Percentiles rank a stretch among this genome's conserved stretches.
Conservation (phyloP, 2,888 invertebrate genomes). For the Ganaspis brasiliensis region DNA sequence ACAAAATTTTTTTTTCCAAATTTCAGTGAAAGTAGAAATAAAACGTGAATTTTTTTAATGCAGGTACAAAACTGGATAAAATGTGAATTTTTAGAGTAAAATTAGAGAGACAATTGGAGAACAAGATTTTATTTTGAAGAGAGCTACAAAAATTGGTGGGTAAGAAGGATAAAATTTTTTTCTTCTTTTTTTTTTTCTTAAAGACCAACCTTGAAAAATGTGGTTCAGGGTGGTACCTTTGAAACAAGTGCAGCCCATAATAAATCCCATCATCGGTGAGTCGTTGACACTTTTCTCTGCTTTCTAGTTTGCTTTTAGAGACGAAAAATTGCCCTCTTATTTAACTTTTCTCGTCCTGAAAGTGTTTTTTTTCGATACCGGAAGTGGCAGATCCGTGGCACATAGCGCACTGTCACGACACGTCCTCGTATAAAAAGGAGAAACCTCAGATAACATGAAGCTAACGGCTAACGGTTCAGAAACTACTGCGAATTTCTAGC, state of each 20-base stretch:
- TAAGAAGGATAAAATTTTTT: not conserved
- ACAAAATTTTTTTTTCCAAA: no score
- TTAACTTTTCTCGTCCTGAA: conserved; percentile 50
- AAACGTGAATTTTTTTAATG: no score
- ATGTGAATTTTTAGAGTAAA: no score
- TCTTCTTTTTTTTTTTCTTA: not conserved
- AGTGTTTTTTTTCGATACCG: conserved; percentile 58
- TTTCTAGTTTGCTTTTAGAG: conserved; percentile 49
- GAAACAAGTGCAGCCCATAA: conserved; percentile 96
- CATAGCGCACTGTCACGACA: conserved; percentile 68
- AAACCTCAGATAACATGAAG: conserved; percentile 46
- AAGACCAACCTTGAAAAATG: conserved; percentile 77
- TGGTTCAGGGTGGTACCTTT: conserved; percentile 86
- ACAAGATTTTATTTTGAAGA: not conserved
- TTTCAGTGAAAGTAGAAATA: no score
- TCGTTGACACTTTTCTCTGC: conserved; percentile 62
- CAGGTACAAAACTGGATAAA: no score
- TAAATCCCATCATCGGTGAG: conserved; percentile 93
- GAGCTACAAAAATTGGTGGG: not conserved
- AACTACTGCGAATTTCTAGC: conserved; percentile 20
- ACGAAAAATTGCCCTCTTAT: not conserved
- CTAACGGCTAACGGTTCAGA: conserved; percentile 61
- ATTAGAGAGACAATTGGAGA: not conserved
- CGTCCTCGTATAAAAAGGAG: conserved; percentile 53
- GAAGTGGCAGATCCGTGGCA: conserved; percentile 63